Evolutionary conservation across 2,797 vertebrate genomes (phyloP).

Genomic region (Anguilla obscura): DNA sequence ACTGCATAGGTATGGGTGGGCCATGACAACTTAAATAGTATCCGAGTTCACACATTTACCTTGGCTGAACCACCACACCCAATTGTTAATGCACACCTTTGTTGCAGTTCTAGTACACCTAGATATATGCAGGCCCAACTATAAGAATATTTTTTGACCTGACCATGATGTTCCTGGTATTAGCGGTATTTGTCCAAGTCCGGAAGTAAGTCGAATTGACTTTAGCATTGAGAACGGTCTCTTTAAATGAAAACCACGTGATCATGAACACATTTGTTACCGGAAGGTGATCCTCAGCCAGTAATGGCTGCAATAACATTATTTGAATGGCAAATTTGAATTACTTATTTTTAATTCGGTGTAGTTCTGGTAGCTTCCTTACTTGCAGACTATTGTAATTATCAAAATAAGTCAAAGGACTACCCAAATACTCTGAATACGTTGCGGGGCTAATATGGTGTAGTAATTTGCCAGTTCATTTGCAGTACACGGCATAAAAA

Average conservation of each 20-base stretch:
- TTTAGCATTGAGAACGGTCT: conserved; percentile 42
- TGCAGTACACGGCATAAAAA: not conserved
- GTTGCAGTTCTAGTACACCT: not conserved
- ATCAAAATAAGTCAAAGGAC: not conserved
- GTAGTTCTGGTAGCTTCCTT: conserved; percentile 14
- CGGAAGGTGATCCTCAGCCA: not conserved
- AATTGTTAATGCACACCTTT: not conserved
- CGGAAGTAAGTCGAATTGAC: not conserved
- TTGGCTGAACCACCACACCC: not conserved
- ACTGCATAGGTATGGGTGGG: not conserved
- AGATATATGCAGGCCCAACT: not conserved
- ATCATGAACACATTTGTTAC: conserved; percentile 59
- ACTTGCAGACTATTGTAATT: not conserved
- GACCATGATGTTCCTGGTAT: not conserved
- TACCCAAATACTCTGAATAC: not conserved
- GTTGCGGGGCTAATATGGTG: not conserved
- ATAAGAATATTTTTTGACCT: not conserved
- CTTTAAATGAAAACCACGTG: conserved; percentile 67
- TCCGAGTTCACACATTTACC: not conserved
- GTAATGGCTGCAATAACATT: not conserved
- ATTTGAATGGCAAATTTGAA: not conserved
- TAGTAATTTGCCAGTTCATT: not conserved
- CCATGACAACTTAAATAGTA: not conserved
- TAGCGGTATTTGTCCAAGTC: not conserved
- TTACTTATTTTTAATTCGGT: conserved; percentile 32